A percentile compares a stretch with the other conserved stretches of the same genome.
Evolutionary conservation across 2,888 invertebrate species (phyloP).

Genomic region (Diarsia brunnea): DNA sequence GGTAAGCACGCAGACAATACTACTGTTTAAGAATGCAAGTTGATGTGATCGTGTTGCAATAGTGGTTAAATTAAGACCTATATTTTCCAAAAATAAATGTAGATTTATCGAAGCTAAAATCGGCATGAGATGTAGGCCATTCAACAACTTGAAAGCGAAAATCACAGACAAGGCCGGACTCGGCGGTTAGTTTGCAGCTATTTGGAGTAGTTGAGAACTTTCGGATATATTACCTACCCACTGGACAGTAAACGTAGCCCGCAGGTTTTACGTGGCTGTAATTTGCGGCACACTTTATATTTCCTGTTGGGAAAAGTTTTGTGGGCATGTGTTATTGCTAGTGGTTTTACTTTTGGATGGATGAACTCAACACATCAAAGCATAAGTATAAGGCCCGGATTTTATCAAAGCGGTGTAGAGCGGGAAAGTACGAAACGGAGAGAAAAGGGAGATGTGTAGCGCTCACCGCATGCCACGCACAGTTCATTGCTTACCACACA

Average conservation of each 20-base stretch:
- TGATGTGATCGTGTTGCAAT: too few relatives aligned
- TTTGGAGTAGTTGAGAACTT: constrained; percentile 30
- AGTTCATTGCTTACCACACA: too few relatives aligned
- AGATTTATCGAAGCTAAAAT: not conserved
- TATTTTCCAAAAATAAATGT: too few relatives aligned
- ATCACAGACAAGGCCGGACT: not conserved
- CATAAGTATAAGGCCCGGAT: not conserved
- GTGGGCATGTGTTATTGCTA: not conserved
- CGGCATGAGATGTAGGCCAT: not conserved
- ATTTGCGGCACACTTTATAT: constrained; percentile 20
- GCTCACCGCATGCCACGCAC: too few relatives aligned
- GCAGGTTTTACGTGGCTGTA: not conserved
- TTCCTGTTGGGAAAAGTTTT: constrained; percentile 7
- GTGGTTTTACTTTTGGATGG: not conserved
- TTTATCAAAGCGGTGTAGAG: not conserved
- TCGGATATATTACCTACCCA: constrained; percentile 8
- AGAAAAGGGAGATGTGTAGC: too few relatives aligned
- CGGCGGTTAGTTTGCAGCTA: not conserved
- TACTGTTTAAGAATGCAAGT: too few relatives aligned
- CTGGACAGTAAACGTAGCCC: not conserved
- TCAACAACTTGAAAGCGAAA: not conserved
- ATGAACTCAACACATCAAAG: not conserved
- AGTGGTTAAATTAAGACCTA: too few relatives aligned
- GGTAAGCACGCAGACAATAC: too few relatives aligned
- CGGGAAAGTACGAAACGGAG: not conserved